Base-by-base conservation (phyloP, 2,888 invertebrate genomes). In the Rutpela maculata region DNA sequence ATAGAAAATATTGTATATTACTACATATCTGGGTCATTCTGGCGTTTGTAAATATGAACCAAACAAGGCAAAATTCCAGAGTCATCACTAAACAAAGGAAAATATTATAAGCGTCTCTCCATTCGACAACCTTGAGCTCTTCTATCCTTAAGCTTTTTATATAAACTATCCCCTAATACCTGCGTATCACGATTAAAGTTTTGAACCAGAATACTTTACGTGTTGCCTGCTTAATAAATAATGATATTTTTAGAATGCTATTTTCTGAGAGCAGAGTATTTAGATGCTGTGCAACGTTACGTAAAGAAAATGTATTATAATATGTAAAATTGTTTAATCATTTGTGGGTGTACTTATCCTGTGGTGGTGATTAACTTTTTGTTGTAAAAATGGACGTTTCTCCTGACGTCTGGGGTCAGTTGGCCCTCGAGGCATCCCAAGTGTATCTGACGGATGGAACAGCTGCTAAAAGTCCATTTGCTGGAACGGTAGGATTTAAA, bases 371-470 rank as follows among this genome's bases (percentile, higher is more conserved):
- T 26, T 18, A 38, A 65, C 35, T 38, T 57, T 19, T 38, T 15
- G 10, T 43, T 18, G 22, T 18, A 57, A 84, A 81, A 73, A 86
- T 87, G 86, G 86, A 86, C 72, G 84, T 82, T 12, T 83, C 82
- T 73, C 86, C 94, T 73, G 95, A 97, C 91, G 95, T 97, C 86
- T 96, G 97, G 96, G 96, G 96, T 68, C 97, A 97, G 90, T 91
- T 97, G 86, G 96, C 97, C 78, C 92, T 97, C 77, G 97, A 97
- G 90, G 95, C 96, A 73, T 95, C 95, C 84, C 96, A 96, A 90
- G 95, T 96, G 81, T 96, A 96, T 90, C 92, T 96, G 82, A 94
- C 94, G 57, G 96, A 96, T 90, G 95, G 95, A 80, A 95, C 95
- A 76, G 92, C 93, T 84, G 91, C 94, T 85, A 93, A 95, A 88